A percentile compares a stretch with the other conserved stretches of the same genome.
phyloP scores from a whole-genome alignment of 2,888 invertebrate species.

The Caenorhabditis imperialis region DNA sequence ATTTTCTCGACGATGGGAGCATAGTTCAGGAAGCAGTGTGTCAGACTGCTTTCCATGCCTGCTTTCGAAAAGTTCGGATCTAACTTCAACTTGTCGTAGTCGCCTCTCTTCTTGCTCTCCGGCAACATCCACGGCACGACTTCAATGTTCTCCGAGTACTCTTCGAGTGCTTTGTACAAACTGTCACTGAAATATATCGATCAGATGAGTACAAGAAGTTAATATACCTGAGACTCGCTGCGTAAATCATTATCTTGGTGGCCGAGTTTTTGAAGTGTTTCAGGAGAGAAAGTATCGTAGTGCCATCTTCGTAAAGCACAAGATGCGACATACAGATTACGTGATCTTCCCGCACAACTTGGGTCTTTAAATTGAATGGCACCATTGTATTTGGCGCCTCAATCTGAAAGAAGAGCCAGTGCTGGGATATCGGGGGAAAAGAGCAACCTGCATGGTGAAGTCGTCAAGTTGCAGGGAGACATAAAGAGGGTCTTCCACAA shows the following conservation, averaged over 20 bases:
- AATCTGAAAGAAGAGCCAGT: constrained; percentile 26
- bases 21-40: constrained; percentile 45
- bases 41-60: constrained; percentile 43
- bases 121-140: constrained; percentile 53
- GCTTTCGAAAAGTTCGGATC: constrained; percentile 46
- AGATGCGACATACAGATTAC: constrained; percentile 53
- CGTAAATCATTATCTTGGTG: constrained; percentile 44
- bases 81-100: constrained; percentile 42
- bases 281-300: constrained; percentile 43
- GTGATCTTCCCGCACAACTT: constrained; percentile 30
- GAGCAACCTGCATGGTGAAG: constrained; percentile 42
- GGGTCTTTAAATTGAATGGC: background rate
- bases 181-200: constrained; percentile 24
- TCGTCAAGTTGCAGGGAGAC: constrained; percentile 42
- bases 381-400: constrained; percentile 31
- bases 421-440: background rate
- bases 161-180: constrained; percentile 32
- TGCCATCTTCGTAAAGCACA: constrained; percentile 52
- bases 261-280: constrained; percentile 45
- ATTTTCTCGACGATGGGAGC: constrained; percentile 30
- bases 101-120: constrained; percentile 31
- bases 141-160: constrained; percentile 46
- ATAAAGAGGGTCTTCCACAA: constrained; percentile 46
- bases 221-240: constrained; percentile 43
- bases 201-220: background rate